phyloP scores from a whole-genome alignment of 2,113 vertebrate species.

The Agelaius tricolor region DNA sequence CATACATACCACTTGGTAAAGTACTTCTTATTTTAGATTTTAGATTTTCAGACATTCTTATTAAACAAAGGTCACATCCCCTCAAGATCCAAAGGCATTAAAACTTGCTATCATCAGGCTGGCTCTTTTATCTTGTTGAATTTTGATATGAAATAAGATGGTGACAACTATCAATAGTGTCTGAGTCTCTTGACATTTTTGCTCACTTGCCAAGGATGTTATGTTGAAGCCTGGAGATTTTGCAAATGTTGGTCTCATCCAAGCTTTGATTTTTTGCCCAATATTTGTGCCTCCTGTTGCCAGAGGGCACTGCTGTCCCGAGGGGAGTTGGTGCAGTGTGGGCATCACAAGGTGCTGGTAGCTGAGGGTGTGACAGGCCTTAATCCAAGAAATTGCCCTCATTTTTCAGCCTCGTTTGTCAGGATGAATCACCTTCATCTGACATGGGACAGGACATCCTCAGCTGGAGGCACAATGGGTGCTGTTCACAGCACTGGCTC shows the following conservation, averaged over 20 bases:
- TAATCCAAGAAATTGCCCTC: not conserved
- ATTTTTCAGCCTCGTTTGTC: not conserved
- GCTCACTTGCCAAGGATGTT: not conserved
- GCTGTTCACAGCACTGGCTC: not conserved
- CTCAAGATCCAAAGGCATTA: not conserved
- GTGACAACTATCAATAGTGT: not conserved
- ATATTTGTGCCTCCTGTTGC: not conserved
- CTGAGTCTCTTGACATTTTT: not conserved
- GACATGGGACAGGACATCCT: not conserved
- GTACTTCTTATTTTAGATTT: not conserved
- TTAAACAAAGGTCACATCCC: slow-evolving; percentile 9
- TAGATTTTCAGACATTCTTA: not conserved
- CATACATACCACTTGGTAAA: not conserved
- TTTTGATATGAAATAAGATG: not conserved
- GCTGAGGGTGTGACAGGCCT: not conserved
- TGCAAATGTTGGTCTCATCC: not conserved
- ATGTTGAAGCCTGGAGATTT: not conserved
- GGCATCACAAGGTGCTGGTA: not conserved
- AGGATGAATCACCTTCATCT: not conserved
- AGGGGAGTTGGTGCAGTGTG: not conserved
- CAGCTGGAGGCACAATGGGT: not conserved
- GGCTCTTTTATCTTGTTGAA: not conserved
- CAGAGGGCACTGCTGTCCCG: not conserved
- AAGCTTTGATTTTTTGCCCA: not conserved
- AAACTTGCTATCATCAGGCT: not conserved